Evolutionary conservation across 2,888 invertebrate species (phyloP).

Genomic region (Muschampia plurimacula): DNA sequence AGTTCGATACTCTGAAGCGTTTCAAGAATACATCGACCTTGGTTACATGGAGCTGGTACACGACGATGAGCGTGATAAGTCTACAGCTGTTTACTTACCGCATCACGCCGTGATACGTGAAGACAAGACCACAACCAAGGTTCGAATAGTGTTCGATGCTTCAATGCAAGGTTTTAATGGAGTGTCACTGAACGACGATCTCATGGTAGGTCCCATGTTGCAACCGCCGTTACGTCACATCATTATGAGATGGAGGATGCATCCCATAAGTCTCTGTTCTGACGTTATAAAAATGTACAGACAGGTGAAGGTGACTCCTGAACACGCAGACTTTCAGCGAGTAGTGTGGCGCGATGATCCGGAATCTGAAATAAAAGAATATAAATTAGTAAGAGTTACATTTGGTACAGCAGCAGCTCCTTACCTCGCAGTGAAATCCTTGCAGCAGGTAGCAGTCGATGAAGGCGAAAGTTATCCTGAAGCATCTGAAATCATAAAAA

Average conservation of each 20-base stretch:
- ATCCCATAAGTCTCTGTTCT: conserved; percentile 35
- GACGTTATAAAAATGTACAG: conserved; percentile 44
- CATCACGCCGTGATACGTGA: conserved; percentile 9
- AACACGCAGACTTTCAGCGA: conserved; percentile 39
- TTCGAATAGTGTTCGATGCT: conserved; percentile 6
- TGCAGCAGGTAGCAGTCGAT: conserved; percentile 9
- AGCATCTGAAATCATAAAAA: neutral
- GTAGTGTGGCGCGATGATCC: conserved; percentile 40
- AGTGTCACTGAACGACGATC: conserved; percentile 41
- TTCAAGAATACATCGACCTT: neutral
- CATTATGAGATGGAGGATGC: conserved; percentile 37
- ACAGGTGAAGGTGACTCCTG: conserved; percentile 24
- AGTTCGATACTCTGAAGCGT: neutral
- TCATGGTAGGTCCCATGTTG: conserved; percentile 42
- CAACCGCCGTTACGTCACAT: conserved; percentile 41
- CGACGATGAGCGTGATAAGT: neutral
- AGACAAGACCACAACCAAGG: conserved; percentile 9
- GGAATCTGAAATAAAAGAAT: conserved; percentile 6
- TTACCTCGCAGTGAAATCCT: conserved; percentile 3
- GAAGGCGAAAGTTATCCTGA: neutral
- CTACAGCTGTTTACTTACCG: neutral
- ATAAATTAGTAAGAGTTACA: neutral
- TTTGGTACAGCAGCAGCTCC: conserved; percentile 13
- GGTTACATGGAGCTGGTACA: conserved; percentile 2
- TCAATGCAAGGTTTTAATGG: neutral